Conservation (phyloP, 2,888 invertebrate genomes). For the Metopia argyrocephala region DNA sequence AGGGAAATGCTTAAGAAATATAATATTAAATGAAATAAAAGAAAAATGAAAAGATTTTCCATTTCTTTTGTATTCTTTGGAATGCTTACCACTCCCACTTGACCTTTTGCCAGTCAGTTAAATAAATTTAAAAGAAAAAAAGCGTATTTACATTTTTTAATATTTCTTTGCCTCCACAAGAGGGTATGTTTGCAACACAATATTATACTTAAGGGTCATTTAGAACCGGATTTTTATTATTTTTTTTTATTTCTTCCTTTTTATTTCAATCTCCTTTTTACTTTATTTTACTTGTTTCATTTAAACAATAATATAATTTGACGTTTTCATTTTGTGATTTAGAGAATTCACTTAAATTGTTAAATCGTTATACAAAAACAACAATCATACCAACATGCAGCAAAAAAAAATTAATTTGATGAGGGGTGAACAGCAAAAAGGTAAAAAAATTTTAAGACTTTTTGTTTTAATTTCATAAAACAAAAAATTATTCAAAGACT, state of each 20-base stretch:
- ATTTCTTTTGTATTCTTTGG: conserved; percentile 19
- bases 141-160: no score
- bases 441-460: conserved; percentile 14
- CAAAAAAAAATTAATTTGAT: conserved; percentile 54
- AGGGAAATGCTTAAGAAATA: conserved; percentile 19
- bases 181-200: not conserved
- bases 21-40: conserved; percentile 19
- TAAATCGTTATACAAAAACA: conserved; percentile 17
- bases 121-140: conserved; percentile 33
- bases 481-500: not conserved
- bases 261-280: not conserved
- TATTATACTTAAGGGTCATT: conserved; percentile 61
- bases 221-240: not conserved
- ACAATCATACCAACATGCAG: conserved; percentile 5
- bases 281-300: not conserved
- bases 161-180: conserved; percentile 2
- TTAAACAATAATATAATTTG: conserved; percentile 59
- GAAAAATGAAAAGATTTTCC: conserved; percentile 40
- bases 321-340: conserved; percentile 62
- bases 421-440: conserved; percentile 54
- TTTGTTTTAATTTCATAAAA: conserved; percentile 8
- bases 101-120: conserved; percentile 58
- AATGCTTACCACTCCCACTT: conserved; percentile 50
- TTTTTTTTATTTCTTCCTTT: not conserved
- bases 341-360: conserved; percentile 36